Evolutionary conservation across 2,113 vertebrate genomes (phyloP), one percentile per base, ranked within the genome.

Genomic region (Ophiodon elongatus): DNA sequence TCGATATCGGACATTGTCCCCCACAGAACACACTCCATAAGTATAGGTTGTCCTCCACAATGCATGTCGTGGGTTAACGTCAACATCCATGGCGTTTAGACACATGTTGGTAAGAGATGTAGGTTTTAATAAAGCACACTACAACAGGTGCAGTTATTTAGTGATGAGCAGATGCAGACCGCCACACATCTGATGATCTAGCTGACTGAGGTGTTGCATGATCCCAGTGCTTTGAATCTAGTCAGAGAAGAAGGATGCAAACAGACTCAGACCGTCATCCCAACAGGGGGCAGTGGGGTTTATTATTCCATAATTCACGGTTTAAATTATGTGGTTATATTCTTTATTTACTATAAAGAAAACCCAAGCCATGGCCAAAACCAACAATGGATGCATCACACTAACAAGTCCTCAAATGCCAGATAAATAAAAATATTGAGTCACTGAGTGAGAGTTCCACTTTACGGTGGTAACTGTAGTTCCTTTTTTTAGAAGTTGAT

Each of bases 231-330:
- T 50, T 19, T 66, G n/a, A 66, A 39, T 54, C 27, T 75, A 15
- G 43, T n/a, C 15, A 19, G 4, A 27, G 11, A 60, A 29, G 17
- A 64, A 21, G 4, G n/a, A 31, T 7, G 19, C 8, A 66, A 7
- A 52, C n/a, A 27, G 9, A 62, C 7, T 37, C 14, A 52, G 29
- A 25, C 23, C 29, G 23, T 21, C 15, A 23, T 35, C 62, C 64
- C 33, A 35, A 25, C 56, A 76, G 23, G 59, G 39, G 64, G 39
- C 65, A 76, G 43, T 67, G 67, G 57, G 59, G 8, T 56, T 47
- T 29, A 29, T 23, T 41, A 31, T 52, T 10, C 1, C 7, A 33
- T 14, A 19, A 13, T 33, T 64, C 21, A 5, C 3, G 8, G 5
- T 63, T 43, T 31, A 43, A 29, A 52, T 57, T 0, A 57, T 31